phyloP scores from a whole-genome alignment of 2,888 invertebrate genomes.

The Drosophila lacicola region DNA sequence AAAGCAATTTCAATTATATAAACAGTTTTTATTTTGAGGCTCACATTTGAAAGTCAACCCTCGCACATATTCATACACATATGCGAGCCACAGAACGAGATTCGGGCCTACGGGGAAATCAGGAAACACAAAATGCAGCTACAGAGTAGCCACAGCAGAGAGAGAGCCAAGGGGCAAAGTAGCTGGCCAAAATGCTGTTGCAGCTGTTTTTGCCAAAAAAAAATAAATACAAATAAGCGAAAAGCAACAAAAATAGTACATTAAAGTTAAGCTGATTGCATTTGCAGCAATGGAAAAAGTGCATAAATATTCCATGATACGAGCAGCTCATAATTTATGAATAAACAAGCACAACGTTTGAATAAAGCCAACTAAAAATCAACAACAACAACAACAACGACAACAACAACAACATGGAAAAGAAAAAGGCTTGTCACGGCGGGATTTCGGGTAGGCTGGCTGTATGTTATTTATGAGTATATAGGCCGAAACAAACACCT shows the following conservation, averaged over 20 bases:
- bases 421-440: constrained; percentile 42
- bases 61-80: constrained; percentile 9
- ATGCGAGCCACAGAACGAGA: constrained; percentile 9
- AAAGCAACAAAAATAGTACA: constrained; percentile 26
- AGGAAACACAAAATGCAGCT: constrained; percentile 32
- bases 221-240: background rate
- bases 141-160: constrained; percentile 7
- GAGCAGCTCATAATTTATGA: constrained; percentile 42
- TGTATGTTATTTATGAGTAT: constrained; percentile 28
- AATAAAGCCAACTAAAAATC: constrained; percentile 11
- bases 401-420: background rate
- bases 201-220: constrained; percentile 29
- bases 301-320: constrained; percentile 56
- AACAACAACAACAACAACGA: constrained; percentile 12
- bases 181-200: constrained; percentile 20
- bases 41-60: background rate
- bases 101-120: constrained; percentile 51
- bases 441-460: constrained; percentile 23
- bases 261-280: constrained; percentile 64
- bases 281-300: constrained; percentile 45
- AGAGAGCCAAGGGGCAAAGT: constrained; percentile 12
- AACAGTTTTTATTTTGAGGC: too few species aligned
- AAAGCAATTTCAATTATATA: too few species aligned
- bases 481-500: constrained; percentile 60
- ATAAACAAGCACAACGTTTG: constrained; percentile 37